These are phyloP conservation scores for Symphodus melops DNA, from an alignment of 2,113 vertebrate species.

Conservation along the genomic window DNA sequence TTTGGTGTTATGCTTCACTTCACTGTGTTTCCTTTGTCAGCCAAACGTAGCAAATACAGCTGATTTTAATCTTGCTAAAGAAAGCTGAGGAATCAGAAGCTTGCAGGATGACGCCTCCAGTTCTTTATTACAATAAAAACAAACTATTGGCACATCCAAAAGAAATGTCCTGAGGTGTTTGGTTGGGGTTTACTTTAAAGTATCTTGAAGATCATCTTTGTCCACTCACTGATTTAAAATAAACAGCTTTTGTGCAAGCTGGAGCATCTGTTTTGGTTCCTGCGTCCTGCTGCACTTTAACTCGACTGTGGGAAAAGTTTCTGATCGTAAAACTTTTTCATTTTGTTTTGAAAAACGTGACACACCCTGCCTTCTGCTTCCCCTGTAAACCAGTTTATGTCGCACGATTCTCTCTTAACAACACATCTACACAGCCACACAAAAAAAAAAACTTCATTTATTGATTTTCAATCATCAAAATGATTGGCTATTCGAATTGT, in stretches of 20 bases:
- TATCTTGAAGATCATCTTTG: neutral
- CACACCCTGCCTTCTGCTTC: no score
- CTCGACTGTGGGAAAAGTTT: neutral
- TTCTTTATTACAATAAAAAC: neutral
- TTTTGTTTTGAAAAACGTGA: neutral
- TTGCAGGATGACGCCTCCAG: no score
- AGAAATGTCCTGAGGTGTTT: neutral
- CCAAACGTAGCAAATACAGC: neutral
- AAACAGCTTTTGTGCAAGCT: no score
- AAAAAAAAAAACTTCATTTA: conserved; percentile 40
- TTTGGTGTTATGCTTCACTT: no score
- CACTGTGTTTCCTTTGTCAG: no score
- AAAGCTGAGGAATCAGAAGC: neutral
- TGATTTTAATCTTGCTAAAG: neutral
- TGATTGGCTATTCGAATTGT: conserved; percentile 45
- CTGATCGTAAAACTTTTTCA: neutral
- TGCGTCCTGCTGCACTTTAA: neutral
- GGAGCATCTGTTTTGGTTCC: neutral
- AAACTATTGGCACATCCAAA: neutral
- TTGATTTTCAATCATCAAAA: conserved; percentile 47
- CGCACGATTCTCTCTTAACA: conserved; percentile 23
- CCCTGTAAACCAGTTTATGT: conserved; percentile 8
- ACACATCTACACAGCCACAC: conserved; percentile 34
- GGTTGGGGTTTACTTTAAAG: neutral
- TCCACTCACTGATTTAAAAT: neutral